Percentiles rank a stretch among this genome's conserved stretches.
These are phyloP conservation scores for Lithosia quadra DNA, from an alignment of 2,888 invertebrate species.

Conservation along the genomic window DNA sequence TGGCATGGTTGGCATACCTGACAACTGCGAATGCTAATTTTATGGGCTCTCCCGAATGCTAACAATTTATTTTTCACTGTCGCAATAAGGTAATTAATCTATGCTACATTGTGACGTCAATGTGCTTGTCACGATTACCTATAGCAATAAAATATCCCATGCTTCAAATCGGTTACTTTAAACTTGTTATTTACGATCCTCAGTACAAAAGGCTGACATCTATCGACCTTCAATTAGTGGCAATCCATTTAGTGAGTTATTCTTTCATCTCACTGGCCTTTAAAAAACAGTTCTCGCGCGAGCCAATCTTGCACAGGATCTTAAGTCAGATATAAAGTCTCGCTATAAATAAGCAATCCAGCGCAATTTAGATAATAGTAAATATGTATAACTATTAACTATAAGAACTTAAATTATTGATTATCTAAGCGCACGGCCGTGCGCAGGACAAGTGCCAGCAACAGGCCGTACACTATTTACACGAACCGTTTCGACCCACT, in stretches of 20 bases:
- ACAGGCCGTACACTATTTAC: too few species aligned
- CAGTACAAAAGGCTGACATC: neutral
- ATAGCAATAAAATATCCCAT: too few species aligned
- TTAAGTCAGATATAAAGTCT: neutral
- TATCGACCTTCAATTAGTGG: conserved; percentile 12
- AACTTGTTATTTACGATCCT: neutral
- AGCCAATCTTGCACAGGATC: conserved; percentile 8
- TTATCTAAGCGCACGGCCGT: too few species aligned
- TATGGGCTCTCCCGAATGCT: too few species aligned
- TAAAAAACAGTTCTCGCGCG: conserved; percentile 7
- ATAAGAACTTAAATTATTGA: too few species aligned
- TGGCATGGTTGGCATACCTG: too few species aligned
- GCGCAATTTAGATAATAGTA: neutral
- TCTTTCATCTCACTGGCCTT: conserved; percentile 17
- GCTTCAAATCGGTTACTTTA: neutral
- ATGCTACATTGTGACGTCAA: too few species aligned
- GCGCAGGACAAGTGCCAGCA: too few species aligned
- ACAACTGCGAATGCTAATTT: neutral
- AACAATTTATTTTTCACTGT: neutral
- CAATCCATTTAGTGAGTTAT: conserved; percentile 18
- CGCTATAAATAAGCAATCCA: neutral
- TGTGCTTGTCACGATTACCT: too few species aligned
- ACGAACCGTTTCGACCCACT: too few species aligned
- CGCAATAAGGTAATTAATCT: neutral
- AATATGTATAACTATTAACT: too few species aligned